A percentile compares a stretch with the other conserved stretches of the same genome.
Evolutionary conservation across 2,888 invertebrate genomes (phyloP).

Genomic region (Acronicta alni): DNA sequence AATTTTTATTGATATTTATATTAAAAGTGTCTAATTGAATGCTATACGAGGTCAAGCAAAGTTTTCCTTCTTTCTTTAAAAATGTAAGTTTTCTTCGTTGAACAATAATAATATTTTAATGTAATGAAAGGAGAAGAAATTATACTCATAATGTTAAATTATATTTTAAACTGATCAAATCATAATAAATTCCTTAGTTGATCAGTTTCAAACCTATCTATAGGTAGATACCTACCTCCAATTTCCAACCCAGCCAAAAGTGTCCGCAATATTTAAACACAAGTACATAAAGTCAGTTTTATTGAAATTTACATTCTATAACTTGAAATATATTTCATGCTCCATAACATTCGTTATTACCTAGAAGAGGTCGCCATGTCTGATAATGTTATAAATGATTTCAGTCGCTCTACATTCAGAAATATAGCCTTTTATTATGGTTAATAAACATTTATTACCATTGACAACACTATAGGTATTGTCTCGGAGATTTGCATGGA

Average conservation of each 20-base stretch:
- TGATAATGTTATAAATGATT: constrained; percentile 54
- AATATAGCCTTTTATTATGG: constrained; percentile 49
- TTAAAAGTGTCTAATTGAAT: too few species aligned
- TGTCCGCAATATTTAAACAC: constrained; percentile 11
- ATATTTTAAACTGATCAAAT: too few species aligned
- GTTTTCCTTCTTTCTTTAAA: too few species aligned
- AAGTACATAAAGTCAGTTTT: constrained; percentile 25
- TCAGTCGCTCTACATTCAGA: constrained; percentile 44
- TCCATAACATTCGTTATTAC: constrained; percentile 51
- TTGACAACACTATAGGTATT: constrained; percentile 32
- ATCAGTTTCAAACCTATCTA: too few species aligned
- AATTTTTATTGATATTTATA: too few species aligned
- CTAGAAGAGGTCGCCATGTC: constrained; percentile 47
- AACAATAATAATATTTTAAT: too few species aligned
- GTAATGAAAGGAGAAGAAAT: too few species aligned
- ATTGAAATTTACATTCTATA: constrained; percentile 52
- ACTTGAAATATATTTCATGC: constrained; percentile 45
- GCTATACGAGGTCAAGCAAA: too few species aligned
- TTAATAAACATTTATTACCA: constrained; percentile 48
- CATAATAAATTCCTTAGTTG: too few species aligned
- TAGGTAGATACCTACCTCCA: too few species aligned
- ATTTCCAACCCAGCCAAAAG: constrained; percentile 25
- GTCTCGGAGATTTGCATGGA: constrained; percentile 33
- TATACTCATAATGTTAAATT: too few species aligned
- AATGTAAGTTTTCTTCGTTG: too few species aligned